These are phyloP conservation scores for Tachina fera DNA, from an alignment of 2,888 invertebrate genomes.

Conservation along the genomic window DNA sequence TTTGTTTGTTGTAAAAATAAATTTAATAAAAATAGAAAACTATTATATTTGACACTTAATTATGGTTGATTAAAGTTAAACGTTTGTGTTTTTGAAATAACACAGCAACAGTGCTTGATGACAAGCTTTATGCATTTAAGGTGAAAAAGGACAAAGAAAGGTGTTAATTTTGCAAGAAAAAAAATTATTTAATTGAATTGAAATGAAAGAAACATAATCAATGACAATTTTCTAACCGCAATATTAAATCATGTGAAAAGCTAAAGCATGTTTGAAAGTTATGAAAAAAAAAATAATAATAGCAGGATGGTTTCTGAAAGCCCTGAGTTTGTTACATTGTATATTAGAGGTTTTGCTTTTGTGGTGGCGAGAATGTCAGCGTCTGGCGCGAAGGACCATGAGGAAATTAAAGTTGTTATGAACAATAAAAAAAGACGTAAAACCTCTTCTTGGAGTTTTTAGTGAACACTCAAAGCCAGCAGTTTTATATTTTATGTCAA, in stretches of 20 bases:
- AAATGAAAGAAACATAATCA: background rate
- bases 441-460: too few relatives aligned
- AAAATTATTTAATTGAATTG: background rate
- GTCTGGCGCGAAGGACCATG: too few relatives aligned
- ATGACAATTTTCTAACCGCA: background rate
- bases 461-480: too few relatives aligned
- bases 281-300: too few relatives aligned
- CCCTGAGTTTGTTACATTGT: too few relatives aligned
- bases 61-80: conserved; percentile 49
- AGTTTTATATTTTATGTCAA: too few relatives aligned
- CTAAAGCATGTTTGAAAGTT: too few relatives aligned
- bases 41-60: conserved; percentile 44
- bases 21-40: background rate
- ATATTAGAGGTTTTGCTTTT: too few relatives aligned
- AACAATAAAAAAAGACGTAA: too few relatives aligned
- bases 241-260: background rate
- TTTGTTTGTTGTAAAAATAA: conserved; percentile 9
- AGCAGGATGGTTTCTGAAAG: too few relatives aligned
- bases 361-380: too few relatives aligned
- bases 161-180: background rate
- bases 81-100: background rate
- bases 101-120: background rate
- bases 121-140: background rate
- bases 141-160: background rate
- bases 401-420: too few relatives aligned